phyloP scores from a whole-genome alignment of 2,113 vertebrate species.

The Laticauda colubrina region DNA sequence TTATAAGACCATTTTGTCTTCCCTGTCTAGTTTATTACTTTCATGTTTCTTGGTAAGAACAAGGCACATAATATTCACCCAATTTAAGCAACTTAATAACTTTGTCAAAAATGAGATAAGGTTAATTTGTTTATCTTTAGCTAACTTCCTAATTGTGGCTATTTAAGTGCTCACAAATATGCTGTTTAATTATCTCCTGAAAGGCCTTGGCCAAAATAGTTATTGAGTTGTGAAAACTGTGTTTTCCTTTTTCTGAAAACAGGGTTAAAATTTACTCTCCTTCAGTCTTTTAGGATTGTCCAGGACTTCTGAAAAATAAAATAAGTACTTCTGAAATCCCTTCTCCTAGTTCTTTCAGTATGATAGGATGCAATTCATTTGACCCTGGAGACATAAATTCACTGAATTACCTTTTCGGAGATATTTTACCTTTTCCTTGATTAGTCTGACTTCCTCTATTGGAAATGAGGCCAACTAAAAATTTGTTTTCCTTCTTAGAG shows the following conservation, averaged over 20 bases:
- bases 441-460: neutral
- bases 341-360: neutral
- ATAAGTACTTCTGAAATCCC: neutral
- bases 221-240: neutral
- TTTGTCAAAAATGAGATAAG: neutral
- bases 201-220: neutral
- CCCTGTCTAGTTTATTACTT: too few species aligned
- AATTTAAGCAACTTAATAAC: too few species aligned
- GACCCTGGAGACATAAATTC: neutral
- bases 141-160: neutral
- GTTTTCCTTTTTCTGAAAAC: neutral
- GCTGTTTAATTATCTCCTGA: neutral
- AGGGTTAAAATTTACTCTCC: neutral
- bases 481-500: neutral
- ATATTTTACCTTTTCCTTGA: neutral
- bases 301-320: neutral
- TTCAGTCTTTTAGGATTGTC: neutral
- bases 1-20: too few species aligned
- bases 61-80: too few species aligned
- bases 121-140: neutral
- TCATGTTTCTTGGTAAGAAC: too few species aligned
- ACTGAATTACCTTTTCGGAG: neutral
- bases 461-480: neutral
- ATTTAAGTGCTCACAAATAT: neutral
- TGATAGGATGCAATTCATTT: neutral